These are phyloP conservation scores for Falco berigora DNA, from an alignment of 2,797 vertebrate genomes.

Conservation along the genomic window DNA sequence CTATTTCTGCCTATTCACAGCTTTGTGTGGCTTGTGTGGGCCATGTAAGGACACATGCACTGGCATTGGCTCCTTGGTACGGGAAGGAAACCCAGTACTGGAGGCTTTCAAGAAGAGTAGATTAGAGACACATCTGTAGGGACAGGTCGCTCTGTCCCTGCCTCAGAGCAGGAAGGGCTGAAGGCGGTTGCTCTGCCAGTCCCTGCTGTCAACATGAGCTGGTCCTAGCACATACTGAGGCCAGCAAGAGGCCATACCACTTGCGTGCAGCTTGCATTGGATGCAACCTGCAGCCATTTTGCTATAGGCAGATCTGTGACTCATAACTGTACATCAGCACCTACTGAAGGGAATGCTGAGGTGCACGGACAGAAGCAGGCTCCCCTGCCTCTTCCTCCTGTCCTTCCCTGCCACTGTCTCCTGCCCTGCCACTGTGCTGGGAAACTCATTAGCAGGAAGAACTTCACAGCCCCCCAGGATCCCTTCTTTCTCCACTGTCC, in stretches of 20 bases:
- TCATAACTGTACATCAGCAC: neutral
- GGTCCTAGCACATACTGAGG: neutral
- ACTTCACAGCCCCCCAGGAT: neutral
- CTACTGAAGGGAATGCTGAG: neutral
- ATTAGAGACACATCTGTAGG: neutral
- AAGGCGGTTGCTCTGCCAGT: neutral
- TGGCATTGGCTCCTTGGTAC: rapidly evolving
- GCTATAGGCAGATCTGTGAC: neutral
- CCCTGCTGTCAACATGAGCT: rapidly evolving
- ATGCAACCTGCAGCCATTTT: neutral
- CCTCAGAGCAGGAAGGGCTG: neutral
- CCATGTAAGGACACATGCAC: neutral
- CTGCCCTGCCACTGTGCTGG: neutral
- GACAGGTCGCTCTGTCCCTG: neutral
- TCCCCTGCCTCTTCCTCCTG: neutral
- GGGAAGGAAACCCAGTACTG: neutral
- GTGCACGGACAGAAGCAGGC: neutral
- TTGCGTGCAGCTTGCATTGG: neutral
- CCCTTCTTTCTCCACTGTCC: neutral
- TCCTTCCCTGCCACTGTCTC: rapidly evolving
- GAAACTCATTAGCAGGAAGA: neutral
- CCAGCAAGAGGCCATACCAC: neutral
- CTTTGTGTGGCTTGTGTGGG: neutral
- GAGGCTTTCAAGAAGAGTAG: neutral
- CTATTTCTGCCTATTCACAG: neutral